phyloP scores from a whole-genome alignment of 2,888 invertebrate genomes.

The Agonopterix arenella region DNA sequence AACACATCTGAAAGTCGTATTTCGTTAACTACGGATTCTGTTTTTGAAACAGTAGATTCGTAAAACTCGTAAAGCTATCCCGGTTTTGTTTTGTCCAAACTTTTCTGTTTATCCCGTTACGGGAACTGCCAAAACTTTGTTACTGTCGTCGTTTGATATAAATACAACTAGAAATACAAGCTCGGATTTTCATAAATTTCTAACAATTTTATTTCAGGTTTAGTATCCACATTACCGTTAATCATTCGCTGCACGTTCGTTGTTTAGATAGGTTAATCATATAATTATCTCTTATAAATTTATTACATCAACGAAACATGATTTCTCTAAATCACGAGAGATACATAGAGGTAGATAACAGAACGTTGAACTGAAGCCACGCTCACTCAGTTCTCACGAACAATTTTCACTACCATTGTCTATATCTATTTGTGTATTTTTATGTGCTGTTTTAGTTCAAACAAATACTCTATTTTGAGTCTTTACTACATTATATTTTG shows the following conservation, averaged over 20 bases:
- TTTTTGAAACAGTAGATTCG: background rate
- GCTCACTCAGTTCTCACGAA: constrained; percentile 26
- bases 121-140: background rate
- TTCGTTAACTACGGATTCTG: background rate
- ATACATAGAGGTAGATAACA: constrained; percentile 30
- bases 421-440: constrained; percentile 18
- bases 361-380: constrained; percentile 13
- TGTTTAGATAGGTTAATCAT: background rate
- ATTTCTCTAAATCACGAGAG: constrained; percentile 20
- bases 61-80: background rate
- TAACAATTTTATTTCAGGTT: no score
- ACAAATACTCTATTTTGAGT: background rate
- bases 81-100: background rate
- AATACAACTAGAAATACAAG: no score
- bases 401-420: constrained; percentile 38
- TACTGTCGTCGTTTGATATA: no score
- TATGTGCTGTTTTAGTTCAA: background rate
- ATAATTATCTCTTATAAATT: background rate
- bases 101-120: background rate
- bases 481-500: no score
- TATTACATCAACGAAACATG: constrained; percentile 8
- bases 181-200: no score
- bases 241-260: no score
- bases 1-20: no score
- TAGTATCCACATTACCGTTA: no score